Percentiles rank a stretch among this genome's conserved stretches.
Evolutionary conservation across 2,797 vertebrate genomes (phyloP).

Genomic region (Sardinella longiceps): DNA sequence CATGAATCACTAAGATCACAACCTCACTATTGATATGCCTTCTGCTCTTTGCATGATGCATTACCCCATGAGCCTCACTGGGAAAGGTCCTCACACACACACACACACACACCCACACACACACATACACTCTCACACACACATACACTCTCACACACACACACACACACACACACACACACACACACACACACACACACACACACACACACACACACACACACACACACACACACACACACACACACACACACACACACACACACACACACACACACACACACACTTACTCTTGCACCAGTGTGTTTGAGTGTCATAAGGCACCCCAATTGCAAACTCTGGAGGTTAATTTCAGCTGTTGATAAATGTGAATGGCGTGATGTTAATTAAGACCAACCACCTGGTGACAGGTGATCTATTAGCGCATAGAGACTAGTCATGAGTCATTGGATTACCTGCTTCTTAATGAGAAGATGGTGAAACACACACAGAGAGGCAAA

Average conservation of each 20-base stretch:
- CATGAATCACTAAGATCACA: conserved; percentile 10
- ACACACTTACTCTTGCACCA: neutral
- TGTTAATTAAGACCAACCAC: conserved; percentile 38
- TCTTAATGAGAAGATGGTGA: conserved; percentile 40
- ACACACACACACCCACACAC: neutral
- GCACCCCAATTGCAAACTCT: conserved; percentile 24
- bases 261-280: conserved; percentile 18
- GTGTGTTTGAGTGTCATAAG: conserved; percentile 27
- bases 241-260: conserved; percentile 35
- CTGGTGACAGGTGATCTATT: conserved; percentile 41
- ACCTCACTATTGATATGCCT: neutral
- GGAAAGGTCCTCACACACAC: neutral
- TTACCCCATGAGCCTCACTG: neutral
- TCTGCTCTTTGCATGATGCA: neutral
- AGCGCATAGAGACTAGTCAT: neutral
- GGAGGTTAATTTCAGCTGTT: conserved; percentile 47
- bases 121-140: conserved; percentile 34
- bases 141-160: conserved; percentile 17
- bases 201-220: neutral
- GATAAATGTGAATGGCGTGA: conserved; percentile 42
- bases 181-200: conserved; percentile 21
- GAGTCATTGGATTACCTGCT: neutral
- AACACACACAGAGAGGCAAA: neutral
- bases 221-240: neutral
- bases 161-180: conserved; percentile 1